These are phyloP conservation scores for Tuta absoluta DNA, from an alignment of 2,888 invertebrate species.

Conservation along the genomic window DNA sequence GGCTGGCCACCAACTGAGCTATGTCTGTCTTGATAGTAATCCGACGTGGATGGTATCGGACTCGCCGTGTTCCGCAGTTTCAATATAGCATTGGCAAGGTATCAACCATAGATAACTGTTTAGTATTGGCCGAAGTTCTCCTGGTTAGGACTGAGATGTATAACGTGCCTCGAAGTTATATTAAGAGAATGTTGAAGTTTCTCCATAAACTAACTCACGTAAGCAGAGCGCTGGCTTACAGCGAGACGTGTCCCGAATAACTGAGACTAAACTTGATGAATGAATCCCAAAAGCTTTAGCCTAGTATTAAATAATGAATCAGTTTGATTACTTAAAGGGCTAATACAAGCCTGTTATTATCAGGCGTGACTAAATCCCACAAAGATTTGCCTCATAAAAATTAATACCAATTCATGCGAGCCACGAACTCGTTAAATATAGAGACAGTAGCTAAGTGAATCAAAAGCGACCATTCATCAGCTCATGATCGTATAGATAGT, in stretches of 20 bases:
- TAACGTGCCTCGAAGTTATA: constrained; percentile 18
- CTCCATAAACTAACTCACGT: constrained; percentile 17
- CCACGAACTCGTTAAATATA: constrained; percentile 18
- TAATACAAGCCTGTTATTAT: constrained; percentile 11
- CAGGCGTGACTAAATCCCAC: constrained; percentile 25
- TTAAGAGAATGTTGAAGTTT: constrained; percentile 21
- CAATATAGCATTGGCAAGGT: constrained; percentile 21
- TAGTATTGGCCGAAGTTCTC: constrained; percentile 18
- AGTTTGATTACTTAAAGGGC: not conserved
- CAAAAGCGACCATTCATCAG: constrained; percentile 25
- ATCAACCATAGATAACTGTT: constrained; percentile 22
- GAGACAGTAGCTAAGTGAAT: constrained; percentile 26
- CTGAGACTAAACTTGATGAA: constrained; percentile 1
- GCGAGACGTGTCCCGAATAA: constrained; percentile 7
- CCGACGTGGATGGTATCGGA: constrained; percentile 21
- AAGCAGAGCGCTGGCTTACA: constrained; percentile 5
- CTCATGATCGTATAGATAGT: constrained; percentile 18
- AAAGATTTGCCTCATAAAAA: constrained; percentile 28
- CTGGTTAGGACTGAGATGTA: constrained; percentile 8
- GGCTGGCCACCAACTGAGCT: constrained; percentile 23
- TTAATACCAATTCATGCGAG: constrained; percentile 25
- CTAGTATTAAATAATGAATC: not conserved
- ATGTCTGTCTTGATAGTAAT: constrained; percentile 12
- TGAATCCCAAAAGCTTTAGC: constrained; percentile 11
- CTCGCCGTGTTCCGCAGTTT: constrained; percentile 4